Evolutionary conservation across 64 coral and sea anemone genomes (phyloP).

Genomic region (Stichodactyla helianthus): DNA sequence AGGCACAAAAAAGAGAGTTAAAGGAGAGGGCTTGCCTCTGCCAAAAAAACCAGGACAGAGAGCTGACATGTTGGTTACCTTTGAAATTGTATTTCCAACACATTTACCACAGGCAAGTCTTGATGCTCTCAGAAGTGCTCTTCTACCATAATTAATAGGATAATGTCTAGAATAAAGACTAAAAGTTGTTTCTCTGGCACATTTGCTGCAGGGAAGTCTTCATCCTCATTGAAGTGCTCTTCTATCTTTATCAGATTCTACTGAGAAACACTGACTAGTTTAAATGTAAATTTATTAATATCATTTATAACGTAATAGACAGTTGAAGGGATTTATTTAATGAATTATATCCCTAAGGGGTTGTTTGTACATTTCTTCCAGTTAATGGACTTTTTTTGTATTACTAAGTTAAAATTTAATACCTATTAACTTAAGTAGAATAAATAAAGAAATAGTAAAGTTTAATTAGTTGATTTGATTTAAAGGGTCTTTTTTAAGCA

Average conservation of each 20-base stretch:
- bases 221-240: slow-evolving; percentile 44
- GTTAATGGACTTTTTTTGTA: neutral
- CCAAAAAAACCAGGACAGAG: slow-evolving; percentile 75
- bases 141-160: slow-evolving; percentile 38
- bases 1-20: slow-evolving; percentile 73
- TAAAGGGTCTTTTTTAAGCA: neutral
- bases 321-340: neutral
- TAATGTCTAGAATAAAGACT: too few species aligned
- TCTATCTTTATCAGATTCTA: slow-evolving; percentile 19
- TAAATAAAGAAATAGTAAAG: neutral
- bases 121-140: slow-evolving; percentile 38
- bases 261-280: neutral
- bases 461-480: neutral
- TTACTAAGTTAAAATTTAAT: neutral
- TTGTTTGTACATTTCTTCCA: too few species aligned
- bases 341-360: neutral
- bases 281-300: neutral
- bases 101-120: slow-evolving; percentile 33
- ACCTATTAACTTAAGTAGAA: neutral
- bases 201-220: slow-evolving; percentile 31
- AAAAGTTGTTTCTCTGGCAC: slow-evolving; percentile 59
- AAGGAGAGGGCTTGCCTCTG: slow-evolving; percentile 82
- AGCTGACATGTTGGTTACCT: slow-evolving; percentile 83
- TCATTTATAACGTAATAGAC: neutral
- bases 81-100: slow-evolving; percentile 82